Percentiles rank a stretch among this genome's conserved stretches.
Evolutionary conservation across 2,113 vertebrate genomes (phyloP).

Genomic region (Procavia capensis): DNA sequence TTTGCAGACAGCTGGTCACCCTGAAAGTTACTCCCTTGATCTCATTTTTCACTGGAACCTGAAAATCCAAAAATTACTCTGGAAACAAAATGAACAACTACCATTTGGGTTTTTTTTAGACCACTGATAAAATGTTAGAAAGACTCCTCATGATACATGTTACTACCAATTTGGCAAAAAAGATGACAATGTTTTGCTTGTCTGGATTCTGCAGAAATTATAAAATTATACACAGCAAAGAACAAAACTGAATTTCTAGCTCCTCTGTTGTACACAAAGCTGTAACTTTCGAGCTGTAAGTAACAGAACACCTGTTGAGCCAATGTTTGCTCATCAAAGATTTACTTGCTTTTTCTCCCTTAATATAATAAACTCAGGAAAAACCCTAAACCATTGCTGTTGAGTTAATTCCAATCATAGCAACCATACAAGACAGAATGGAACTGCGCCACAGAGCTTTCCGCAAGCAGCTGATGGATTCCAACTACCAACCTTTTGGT

Average conservation of each 20-base stretch:
- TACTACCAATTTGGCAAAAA: not conserved
- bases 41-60: not conserved
- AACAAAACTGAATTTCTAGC: not conserved
- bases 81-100: constrained; percentile 40
- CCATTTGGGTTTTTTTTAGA: not conserved
- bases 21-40: not conserved
- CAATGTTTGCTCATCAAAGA: constrained; percentile 63
- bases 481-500: too few relatives aligned
- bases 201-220: constrained; percentile 19
- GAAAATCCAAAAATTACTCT: constrained; percentile 20
- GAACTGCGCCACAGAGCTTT: too few relatives aligned
- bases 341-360: constrained; percentile 10
- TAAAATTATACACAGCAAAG: constrained; percentile 19
- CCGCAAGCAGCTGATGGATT: too few relatives aligned
- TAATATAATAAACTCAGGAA: not conserved
- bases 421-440: too few relatives aligned
- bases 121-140: not conserved
- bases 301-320: constrained; percentile 8
- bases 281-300: not conserved
- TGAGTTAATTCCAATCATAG: too few relatives aligned
- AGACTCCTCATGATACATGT: constrained; percentile 12
- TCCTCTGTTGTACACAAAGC: not conserved
- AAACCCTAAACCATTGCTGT: too few relatives aligned
- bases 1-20: not conserved
- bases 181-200: not conserved